Evolutionary conservation across 2,113 vertebrate species (phyloP).

Genomic region (Vanacampus margaritifer): DNA sequence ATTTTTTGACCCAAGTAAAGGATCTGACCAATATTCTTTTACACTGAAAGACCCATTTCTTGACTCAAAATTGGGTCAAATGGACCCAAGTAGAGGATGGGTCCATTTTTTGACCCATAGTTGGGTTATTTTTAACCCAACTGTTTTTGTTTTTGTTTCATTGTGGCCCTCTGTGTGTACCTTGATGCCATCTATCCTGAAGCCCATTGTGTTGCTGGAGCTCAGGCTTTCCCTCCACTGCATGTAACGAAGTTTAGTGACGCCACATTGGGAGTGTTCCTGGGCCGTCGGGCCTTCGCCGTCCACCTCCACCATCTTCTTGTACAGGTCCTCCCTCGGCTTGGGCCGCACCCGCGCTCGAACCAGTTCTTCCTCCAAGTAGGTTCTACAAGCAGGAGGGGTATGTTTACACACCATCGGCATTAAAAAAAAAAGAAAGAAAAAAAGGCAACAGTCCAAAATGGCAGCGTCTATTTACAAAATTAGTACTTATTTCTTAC

Average conservation of each 20-base stretch:
- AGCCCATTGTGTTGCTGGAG: conserved; percentile 91
- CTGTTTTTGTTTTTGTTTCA: too few relatives aligned
- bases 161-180: conserved; percentile 58
- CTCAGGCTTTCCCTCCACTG: conserved; percentile 97
- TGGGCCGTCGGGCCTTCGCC: conserved; percentile 82
- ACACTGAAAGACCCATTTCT: too few relatives aligned
- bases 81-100: too few relatives aligned
- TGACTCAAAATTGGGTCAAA: too few relatives aligned
- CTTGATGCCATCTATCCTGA: conserved; percentile 97
- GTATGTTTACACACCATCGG: conserved; percentile 7
- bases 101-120: too few relatives aligned
- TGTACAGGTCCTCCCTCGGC: conserved; percentile 91
- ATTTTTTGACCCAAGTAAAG: too few relatives aligned
- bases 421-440: neutral
- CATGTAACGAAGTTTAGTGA: conserved; percentile 97
- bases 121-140: too few relatives aligned
- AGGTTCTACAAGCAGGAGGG: conserved; percentile 77
- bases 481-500: neutral
- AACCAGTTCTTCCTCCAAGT: conserved; percentile 92
- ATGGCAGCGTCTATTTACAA: conserved; percentile 8
- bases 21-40: too few relatives aligned
- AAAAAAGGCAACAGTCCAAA: neutral
- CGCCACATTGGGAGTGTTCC: conserved; percentile 81
- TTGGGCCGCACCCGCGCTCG: conserved; percentile 90
- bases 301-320: conserved; percentile 96